Evolutionary conservation across 2,888 invertebrate genomes (phyloP), one percentile per base, ranked within the genome.

Genomic region (Tyria jacobaeae): DNA sequence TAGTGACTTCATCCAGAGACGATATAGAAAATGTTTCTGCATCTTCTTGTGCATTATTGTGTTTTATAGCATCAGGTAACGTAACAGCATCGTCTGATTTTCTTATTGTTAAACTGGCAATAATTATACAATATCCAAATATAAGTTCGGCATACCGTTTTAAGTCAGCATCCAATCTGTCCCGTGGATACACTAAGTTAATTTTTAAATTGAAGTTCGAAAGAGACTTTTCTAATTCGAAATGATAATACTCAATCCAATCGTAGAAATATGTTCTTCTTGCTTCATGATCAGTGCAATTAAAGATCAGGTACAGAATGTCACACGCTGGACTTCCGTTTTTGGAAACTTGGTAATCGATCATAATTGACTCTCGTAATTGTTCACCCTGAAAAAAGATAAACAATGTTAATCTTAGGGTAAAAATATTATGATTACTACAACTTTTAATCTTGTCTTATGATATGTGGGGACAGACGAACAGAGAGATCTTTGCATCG

Each of bases 281-380:
- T 0, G 73, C 73, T 6, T 73, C 73, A 25, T 87, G 67, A 47
- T 84, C 77, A 0, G 85, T 83, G 41, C 85, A 82, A 60, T 79
- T 83, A 34, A 74, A 73, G 17, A 74, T 76, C 64, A 68, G 73
- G 69, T 81, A 85, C 12, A 82, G 70, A 3, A 88, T n/a, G 17
- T 87, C 88, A 5, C 58, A 59, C 0, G 67, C 83, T n/a, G 87
- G 87, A 31, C 68, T 84, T 5, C 68, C 70, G 57, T 76, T 76
- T 55, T 57, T 80, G 0, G 81, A 73, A 10, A 80, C 1, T 65
- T 88, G 88, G 57, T 86, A 87, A 69, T 88, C 88, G 4, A 88
- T 82, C 66, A 87, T 73, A 0, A 86, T 67, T 21, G 79, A 79
- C 3, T 82, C 70, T 2, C 71, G 65, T 0, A 76, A 54, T 1